Evolutionary conservation across 1,140 invertebrate species (phyloP).

Genomic region (Aphidius ervi): DNA sequence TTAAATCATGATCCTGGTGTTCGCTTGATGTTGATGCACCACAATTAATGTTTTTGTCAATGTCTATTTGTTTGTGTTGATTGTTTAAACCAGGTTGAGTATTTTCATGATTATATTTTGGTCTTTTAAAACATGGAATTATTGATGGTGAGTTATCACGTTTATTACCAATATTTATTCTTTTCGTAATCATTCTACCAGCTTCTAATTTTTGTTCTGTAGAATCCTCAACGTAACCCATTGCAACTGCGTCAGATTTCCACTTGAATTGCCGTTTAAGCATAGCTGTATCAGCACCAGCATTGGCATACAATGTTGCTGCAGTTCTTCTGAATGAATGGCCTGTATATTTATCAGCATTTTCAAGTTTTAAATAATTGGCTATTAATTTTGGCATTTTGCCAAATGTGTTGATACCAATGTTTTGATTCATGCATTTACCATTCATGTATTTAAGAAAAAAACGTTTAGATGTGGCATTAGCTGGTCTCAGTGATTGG

Average conservation of each 20-base stretch:
- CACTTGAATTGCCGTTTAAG: background rate
- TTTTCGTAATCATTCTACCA: too few relatives aligned
- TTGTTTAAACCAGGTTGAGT: too few relatives aligned
- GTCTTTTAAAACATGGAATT: too few relatives aligned
- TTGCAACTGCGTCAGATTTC: background rate
- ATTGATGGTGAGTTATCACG: too few relatives aligned
- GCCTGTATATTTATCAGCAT: constrained; percentile 25
- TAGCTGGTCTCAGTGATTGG: constrained; percentile 19
- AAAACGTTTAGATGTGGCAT: constrained; percentile 19
- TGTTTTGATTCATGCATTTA: constrained; percentile 26
- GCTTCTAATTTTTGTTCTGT: background rate
- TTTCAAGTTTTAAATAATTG: constrained; percentile 21
- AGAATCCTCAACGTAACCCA: background rate
- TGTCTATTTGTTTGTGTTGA: too few relatives aligned
- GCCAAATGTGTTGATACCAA: constrained; percentile 25
- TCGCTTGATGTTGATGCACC: too few relatives aligned
- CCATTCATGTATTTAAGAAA: constrained; percentile 25
- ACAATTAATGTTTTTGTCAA: too few relatives aligned
- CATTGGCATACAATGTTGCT: constrained; percentile 13
- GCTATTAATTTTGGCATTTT: constrained; percentile 25
- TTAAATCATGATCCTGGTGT: too few relatives aligned
- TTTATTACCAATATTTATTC: too few relatives aligned
- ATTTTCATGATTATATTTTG: too few relatives aligned
- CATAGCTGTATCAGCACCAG: background rate
- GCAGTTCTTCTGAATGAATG: constrained; percentile 26